These are phyloP conservation scores for Aphis gossypii DNA, from an alignment of 1,140 invertebrate genomes.

Conservation along the genomic window DNA sequence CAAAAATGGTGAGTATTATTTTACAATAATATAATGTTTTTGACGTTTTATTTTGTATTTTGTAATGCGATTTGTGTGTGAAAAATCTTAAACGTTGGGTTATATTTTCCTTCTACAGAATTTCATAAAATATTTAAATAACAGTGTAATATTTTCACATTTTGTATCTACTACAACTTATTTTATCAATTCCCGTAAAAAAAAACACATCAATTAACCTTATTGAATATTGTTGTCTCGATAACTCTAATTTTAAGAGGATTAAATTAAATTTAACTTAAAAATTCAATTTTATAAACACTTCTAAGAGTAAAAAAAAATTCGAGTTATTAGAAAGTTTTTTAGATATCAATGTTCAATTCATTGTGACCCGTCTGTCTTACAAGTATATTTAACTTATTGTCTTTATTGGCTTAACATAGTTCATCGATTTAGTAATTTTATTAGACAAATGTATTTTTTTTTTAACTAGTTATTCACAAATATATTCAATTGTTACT, in stretches of 20 bases:
- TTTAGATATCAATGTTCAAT: too few relatives aligned
- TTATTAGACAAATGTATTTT: not conserved
- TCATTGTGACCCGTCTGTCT: accelerated
- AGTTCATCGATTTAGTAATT: not conserved
- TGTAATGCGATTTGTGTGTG: not conserved
- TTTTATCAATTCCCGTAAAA: not conserved
- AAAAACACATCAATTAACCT: too few relatives aligned
- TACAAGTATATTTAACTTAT: not conserved
- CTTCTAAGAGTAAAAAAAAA: not conserved
- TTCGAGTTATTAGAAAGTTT: not conserved
- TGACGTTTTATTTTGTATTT: not conserved
- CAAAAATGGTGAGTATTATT: slow-evolving; percentile 24
- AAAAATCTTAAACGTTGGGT: not conserved
- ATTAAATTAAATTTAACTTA: not conserved
- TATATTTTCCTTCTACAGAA: not conserved
- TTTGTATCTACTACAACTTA: not conserved
- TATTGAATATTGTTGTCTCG: not conserved
- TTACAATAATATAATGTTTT: not conserved
- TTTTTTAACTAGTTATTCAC: not conserved
- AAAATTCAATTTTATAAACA: not conserved
- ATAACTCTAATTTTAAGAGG: not conserved
- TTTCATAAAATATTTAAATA: not conserved
- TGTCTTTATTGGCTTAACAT: not conserved
- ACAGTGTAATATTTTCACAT: not conserved
- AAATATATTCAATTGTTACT: not conserved